These are phyloP conservation scores for Cheilosia variabilis DNA, from an alignment of 2,888 invertebrate genomes.

Conservation along the genomic window DNA sequence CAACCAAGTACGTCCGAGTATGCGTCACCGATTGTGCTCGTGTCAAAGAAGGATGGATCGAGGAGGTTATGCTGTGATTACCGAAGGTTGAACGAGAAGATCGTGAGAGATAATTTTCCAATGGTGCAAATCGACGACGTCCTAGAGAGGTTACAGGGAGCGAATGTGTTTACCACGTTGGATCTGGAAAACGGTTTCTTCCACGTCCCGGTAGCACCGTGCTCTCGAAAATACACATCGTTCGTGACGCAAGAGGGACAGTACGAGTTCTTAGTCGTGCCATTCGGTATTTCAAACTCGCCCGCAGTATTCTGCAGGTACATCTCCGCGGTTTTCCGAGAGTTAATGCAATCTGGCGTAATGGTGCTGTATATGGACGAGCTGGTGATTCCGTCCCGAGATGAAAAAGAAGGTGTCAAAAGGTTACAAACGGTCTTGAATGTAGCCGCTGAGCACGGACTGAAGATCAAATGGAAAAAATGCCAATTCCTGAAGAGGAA, in stretches of 20 bases:
- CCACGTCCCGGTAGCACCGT: constrained; percentile 23
- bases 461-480: constrained; percentile 36
- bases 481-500: constrained; percentile 37
- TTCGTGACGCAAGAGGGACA: constrained; percentile 81
- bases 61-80: not conserved
- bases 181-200: constrained; percentile 40
- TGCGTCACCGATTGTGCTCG: too few species aligned
- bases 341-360: constrained; percentile 17
- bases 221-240: constrained; percentile 78
- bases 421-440: constrained; percentile 16
- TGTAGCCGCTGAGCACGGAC: not conserved
- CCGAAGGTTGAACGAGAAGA: constrained; percentile 26
- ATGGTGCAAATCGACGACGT: constrained; percentile 43
- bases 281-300: constrained; percentile 78
- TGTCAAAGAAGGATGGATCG: too few species aligned
- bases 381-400: constrained; percentile 17
- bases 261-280: constrained; percentile 80
- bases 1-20: constrained; percentile 16
- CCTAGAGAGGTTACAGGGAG: constrained; percentile 6
- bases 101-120: constrained; percentile 42
- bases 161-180: constrained; percentile 6
- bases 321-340: constrained; percentile 21
- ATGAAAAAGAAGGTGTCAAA: constrained; percentile 52
- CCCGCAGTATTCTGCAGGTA: constrained; percentile 79
- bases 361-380: constrained; percentile 53